These are phyloP conservation scores for Stictocephala bisonia DNA, from an alignment of 2,888 invertebrate species.

Conservation along the genomic window DNA sequence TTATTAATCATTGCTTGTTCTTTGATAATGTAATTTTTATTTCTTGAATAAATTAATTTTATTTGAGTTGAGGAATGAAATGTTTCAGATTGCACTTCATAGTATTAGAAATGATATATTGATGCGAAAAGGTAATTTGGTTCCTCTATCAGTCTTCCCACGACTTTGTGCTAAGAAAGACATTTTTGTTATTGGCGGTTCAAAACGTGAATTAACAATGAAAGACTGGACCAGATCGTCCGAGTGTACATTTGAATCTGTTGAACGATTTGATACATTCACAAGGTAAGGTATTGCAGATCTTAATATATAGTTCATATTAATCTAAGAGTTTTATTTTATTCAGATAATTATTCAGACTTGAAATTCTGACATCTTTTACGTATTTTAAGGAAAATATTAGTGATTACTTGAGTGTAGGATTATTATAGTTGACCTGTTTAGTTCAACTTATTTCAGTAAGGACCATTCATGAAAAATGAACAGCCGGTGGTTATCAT, in stretches of 20 bases:
- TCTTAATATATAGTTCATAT: constrained; percentile 3
- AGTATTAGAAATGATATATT: constrained; percentile 83
- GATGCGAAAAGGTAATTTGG: constrained; percentile 66
- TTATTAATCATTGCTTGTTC: too few species aligned
- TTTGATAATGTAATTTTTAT: too few species aligned
- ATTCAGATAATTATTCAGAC: not conserved
- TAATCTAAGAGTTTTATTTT: not conserved
- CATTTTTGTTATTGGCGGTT: constrained; percentile 90
- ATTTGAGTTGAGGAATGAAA: too few species aligned
- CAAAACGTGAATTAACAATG: constrained; percentile 79
- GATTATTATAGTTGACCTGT: too few species aligned
- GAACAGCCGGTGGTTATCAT: too few species aligned
- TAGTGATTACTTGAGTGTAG: too few species aligned
- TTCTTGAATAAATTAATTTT: too few species aligned
- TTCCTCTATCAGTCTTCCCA: constrained; percentile 80
- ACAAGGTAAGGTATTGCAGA: constrained; percentile 72
- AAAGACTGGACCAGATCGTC: constrained; percentile 78
- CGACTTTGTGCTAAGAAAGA: constrained; percentile 87
- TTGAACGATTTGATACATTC: constrained; percentile 85
- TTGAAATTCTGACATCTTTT: not conserved
- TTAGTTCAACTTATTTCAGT: too few species aligned
- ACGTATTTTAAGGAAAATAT: too few species aligned
- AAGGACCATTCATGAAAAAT: too few species aligned
- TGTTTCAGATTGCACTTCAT: constrained; percentile 72
- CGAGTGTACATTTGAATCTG: constrained; percentile 85